A percentile compares a stretch with the other conserved stretches of the same genome.
Evolutionary conservation across 2,888 invertebrate genomes (phyloP).

Genomic region (Drosophila mercatorum): DNA sequence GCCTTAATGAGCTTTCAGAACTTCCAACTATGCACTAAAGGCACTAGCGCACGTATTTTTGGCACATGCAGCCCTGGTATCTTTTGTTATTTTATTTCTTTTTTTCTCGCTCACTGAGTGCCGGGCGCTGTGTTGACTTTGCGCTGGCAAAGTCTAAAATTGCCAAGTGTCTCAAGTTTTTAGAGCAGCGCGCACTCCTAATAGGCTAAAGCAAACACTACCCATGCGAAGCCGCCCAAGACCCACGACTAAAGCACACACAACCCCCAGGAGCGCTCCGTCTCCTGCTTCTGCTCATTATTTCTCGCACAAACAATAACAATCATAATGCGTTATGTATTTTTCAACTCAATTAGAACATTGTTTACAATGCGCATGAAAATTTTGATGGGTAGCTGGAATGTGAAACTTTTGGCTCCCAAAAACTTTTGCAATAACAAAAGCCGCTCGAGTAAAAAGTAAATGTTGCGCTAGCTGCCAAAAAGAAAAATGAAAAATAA

Average conservation of each 20-base stretch:
- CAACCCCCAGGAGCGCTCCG: not conserved
- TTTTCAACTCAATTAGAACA: slow-evolving; percentile 79
- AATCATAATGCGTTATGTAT: slow-evolving; percentile 74
- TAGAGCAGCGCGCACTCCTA: slow-evolving; percentile 43
- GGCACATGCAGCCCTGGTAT: slow-evolving; percentile 31
- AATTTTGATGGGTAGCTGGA: slow-evolving; percentile 56
- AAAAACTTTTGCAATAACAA: slow-evolving; percentile 60
- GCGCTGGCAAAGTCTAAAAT: slow-evolving; percentile 45
- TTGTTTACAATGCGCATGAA: slow-evolving; percentile 72
- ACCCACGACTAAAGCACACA: slow-evolving; percentile 1
- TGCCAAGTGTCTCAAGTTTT: slow-evolving; percentile 60
- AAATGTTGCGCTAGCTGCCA: slow-evolving; percentile 40
- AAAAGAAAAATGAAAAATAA: slow-evolving; percentile 3
- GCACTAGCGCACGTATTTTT: not conserved
- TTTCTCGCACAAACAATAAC: slow-evolving; percentile 72
- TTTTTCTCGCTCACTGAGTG: slow-evolving; percentile 10
- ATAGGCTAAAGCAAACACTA: slow-evolving; percentile 59
- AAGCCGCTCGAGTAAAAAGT: slow-evolving; percentile 44
- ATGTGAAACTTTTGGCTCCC: slow-evolving; percentile 40
- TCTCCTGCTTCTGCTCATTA: slow-evolving; percentile 49
- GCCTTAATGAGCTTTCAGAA: slow-evolving; percentile 6
- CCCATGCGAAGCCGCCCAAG: slow-evolving; percentile 18
- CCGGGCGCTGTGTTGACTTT: slow-evolving; percentile 49
- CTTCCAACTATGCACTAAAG: slow-evolving; percentile 8
- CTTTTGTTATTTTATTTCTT: not conserved